Evolutionary conservation across 2,113 vertebrate genomes (phyloP).

Genomic region (Mesitornis unicolor): DNA sequence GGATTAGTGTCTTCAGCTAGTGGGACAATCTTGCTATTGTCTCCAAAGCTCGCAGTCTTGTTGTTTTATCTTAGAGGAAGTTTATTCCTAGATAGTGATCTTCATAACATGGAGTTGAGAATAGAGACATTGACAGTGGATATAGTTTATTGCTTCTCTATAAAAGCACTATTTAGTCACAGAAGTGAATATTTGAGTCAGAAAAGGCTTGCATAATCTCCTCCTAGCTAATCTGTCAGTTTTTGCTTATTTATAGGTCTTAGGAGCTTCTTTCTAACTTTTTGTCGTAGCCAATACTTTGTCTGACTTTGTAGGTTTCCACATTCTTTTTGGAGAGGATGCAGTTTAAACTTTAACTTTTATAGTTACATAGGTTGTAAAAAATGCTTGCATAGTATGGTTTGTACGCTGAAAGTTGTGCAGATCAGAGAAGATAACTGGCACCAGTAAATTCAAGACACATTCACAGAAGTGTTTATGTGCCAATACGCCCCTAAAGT

Average conservation of each 20-base stretch:
- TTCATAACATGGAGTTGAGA: slow-evolving; percentile 56
- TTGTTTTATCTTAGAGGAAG: slow-evolving; percentile 76
- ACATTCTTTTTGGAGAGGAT: neutral
- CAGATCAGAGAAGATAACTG: slow-evolving; percentile 62
- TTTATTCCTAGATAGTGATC: slow-evolving; percentile 79
- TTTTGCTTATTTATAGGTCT: slow-evolving; percentile 60
- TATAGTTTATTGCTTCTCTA: slow-evolving; percentile 50
- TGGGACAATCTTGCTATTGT: slow-evolving; percentile 85
- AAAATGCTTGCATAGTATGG: slow-evolving; percentile 17
- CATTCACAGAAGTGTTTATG: neutral
- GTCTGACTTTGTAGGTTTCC: neutral
- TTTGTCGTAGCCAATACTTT: neutral
- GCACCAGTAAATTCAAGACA: slow-evolving; percentile 19
- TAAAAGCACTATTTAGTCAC: slow-evolving; percentile 60
- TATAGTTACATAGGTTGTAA: slow-evolving; percentile 55
- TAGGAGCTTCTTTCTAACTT: slow-evolving; percentile 36
- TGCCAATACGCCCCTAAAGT: neutral
- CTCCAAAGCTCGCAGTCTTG: slow-evolving; percentile 20
- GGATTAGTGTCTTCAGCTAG: slow-evolving; percentile 65
- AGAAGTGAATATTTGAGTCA: slow-evolving; percentile 49
- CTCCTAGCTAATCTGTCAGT: slow-evolving; percentile 21
- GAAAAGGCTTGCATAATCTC: slow-evolving; percentile 44
- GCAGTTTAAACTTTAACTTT: slow-evolving; percentile 70
- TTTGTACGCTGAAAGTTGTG: neutral
- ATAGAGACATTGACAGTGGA: slow-evolving; percentile 50